Evolutionary conservation across 2,797 vertebrate species (phyloP), one percentile per base, ranked within the genome.

Genomic region (Sebastes hubbsi): DNA sequence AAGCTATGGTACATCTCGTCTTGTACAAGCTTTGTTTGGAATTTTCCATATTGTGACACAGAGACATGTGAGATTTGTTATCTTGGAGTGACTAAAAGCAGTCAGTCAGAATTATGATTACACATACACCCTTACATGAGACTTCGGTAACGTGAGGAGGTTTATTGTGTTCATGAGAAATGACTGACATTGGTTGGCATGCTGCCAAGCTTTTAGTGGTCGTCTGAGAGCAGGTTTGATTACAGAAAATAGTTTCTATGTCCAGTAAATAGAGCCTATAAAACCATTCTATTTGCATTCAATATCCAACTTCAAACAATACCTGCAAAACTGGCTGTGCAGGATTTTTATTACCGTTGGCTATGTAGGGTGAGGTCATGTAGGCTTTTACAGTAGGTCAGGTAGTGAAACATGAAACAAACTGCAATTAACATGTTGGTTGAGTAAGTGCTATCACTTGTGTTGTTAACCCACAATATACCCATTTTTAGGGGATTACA

Each of bases 91-190:
- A 59, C 38, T 49, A 18, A 34, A 16, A 42, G 18, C 20, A 25
- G 14, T 46, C 4, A 27, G 30, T 62, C 27, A 9, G 12, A 16
- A 25, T 72, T 32, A 9, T 8, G 56, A 20, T 49, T 7, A 66
- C 59, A 49, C 65, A 46, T 64, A 69, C 13, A 36, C 18, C 4
- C 54, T 82, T 73, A 77, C 49, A 61, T 81, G 72, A 83, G 22
- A 24, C 25, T 8, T 55, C 29, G n/a, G 29, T 81, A 86, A 83
- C 4, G 2, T 68, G 59, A 76, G 32, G 25, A 30, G 10, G 18
- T 79, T 56, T 81, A 84, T 81, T 66, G 30, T 2, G 16, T 60
- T 73, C 0, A 52, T 60, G 42, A 66, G 13, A 68, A 82, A 77
- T 75, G 27, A 81, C 77, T 89, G 20, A 81, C 74, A 4, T 1